phyloP scores from a whole-genome alignment of 2,888 invertebrate species.

The Elmis aenea region DNA sequence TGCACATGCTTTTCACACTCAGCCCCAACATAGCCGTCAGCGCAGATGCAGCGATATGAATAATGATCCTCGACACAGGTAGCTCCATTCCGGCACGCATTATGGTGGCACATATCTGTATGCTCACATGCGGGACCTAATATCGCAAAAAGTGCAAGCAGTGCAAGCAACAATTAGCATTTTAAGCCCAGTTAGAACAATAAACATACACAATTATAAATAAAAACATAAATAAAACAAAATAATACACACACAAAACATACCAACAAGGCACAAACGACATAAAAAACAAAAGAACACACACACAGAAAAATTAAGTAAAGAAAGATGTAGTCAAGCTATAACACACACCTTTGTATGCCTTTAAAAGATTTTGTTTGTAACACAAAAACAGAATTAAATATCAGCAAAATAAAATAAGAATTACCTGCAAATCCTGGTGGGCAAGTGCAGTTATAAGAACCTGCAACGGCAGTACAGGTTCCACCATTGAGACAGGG shows the following conservation, averaged over 20 bases:
- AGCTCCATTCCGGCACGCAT: conserved; percentile 54
- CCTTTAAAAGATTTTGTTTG: no score
- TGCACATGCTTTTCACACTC: conserved; percentile 41
- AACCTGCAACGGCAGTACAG: conserved; percentile 54
- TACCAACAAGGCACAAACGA: conserved; percentile 3
- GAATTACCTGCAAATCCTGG: conserved; percentile 71
- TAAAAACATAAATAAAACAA: conserved; percentile 1
- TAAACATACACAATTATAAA: background rate
- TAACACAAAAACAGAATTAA: no score
- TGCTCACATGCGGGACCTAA: conserved; percentile 37
- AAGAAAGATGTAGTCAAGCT: no score
- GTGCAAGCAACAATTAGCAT: conserved; percentile 24
- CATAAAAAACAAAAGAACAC: no score
- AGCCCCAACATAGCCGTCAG: conserved; percentile 45
- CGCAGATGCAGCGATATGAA: conserved; percentile 38
- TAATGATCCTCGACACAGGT: conserved; percentile 41
- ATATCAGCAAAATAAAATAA: no score
- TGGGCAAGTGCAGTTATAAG: conserved; percentile 66
- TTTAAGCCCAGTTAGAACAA: no score
- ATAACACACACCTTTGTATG: no score
- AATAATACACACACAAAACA: conserved; percentile 2
- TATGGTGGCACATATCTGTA: conserved; percentile 34
- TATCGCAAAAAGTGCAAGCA: conserved; percentile 20
- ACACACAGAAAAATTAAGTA: no score
- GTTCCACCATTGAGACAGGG: conserved; percentile 73